Evolutionary conservation across 2,888 invertebrate genomes (phyloP), one percentile per base, ranked within the genome.

Genomic region (Orthosia gothica): DNA sequence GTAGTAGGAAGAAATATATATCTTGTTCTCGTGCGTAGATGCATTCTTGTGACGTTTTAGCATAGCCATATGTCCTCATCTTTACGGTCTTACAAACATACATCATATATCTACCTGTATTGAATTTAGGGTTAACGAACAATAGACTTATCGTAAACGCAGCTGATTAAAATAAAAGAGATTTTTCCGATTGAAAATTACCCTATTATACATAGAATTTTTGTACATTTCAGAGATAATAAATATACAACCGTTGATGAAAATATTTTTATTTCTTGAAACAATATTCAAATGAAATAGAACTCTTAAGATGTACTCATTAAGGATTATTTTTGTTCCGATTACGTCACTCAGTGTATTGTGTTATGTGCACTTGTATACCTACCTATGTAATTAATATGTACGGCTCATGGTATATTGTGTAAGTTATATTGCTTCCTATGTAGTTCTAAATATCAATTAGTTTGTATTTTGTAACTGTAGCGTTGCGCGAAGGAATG

Each of bases 391-490:
- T 80, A 74, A 64, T 68, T 63, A 59, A 71, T 77, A 70, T 70
- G 69, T 74, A 74, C 66, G 81, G 76, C 63, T 63, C 50, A 50
- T 87, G 82, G 78, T 82, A 80, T 84, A 87, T 82, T 84, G 85
- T 89, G 75, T 88, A 88, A 91, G 81, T 84, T 85, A 82, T 87
- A 87, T 90, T 91, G 93, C 92, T 93, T 93, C 93, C 92, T 92
- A 91, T 88, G 87, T 91, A 91, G 92, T 93, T 91, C 91, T 93
- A 91, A 93, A 90, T 92, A 79, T 70, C 32, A 58, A 58, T 74
- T 80, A 80, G 72, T 59, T 80, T 74, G 55, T 80, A 80, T 70
- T 59, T 80, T 74, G 55, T 76, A 77, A 78, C 20, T 49, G 72
- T 81, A 59, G 49, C 78, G 84, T 84, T 84, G 81, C 83, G 84